Conservation (phyloP, 1,140 invertebrate species). For the Panagrolaimus sp. region DNA sequence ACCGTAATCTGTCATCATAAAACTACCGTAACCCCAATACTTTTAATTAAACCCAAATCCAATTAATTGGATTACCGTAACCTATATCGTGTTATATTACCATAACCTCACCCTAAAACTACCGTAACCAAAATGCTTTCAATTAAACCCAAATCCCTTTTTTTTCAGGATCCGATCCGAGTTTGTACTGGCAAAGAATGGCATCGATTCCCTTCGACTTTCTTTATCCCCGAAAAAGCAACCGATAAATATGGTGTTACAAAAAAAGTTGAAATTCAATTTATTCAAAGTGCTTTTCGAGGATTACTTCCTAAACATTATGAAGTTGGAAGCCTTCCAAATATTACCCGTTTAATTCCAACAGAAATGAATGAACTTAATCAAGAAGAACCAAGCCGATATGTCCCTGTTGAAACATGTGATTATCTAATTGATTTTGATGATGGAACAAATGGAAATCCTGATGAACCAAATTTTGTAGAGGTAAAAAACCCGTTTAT, state of each 20-base stretch:
- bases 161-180: constrained; percentile 67
- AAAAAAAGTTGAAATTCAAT: constrained; percentile 66
- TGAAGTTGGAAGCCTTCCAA: constrained; percentile 48
- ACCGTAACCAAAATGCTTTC: not conserved
- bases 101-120: not conserved
- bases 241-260: constrained; percentile 22
- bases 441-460: constrained; percentile 19
- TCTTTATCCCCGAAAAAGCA: constrained; percentile 75
- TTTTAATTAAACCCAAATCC: too few relatives aligned
- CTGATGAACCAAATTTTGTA: not conserved
- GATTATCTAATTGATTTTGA: constrained; percentile 55
- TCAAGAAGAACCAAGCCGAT: constrained; percentile 74
- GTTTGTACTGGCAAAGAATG: constrained; percentile 96
- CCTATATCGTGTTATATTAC: not conserved
- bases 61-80: not conserved
- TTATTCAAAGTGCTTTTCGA: constrained; percentile 83
- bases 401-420: constrained; percentile 64
- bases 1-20: not conserved
- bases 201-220: constrained; percentile 89
- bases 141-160: not conserved
- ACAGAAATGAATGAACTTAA: constrained; percentile 89
- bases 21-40: not conserved
- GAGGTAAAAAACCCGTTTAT: not conserved
- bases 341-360: constrained; percentile 75
- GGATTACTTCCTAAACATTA: constrained; percentile 80